A percentile compares a stretch with the other conserved stretches of the same genome.
Evolutionary conservation across 1,140 invertebrate genomes (phyloP).

Genomic region (Belonocnema kinseyi): DNA sequence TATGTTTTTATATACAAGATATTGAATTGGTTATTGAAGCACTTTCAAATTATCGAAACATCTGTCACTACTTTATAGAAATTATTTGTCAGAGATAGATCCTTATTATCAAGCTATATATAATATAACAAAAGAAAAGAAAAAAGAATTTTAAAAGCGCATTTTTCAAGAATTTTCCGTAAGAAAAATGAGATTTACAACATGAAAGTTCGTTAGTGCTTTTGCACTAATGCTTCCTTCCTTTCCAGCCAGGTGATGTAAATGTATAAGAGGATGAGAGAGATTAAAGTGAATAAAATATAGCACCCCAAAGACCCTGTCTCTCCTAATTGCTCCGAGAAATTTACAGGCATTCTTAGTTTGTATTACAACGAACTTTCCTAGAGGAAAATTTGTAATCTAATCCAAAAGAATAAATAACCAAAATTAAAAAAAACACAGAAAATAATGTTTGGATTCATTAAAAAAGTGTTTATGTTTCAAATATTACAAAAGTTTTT

Average conservation of each 20-base stretch:
- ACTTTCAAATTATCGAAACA: too few species aligned
- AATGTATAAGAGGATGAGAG: constrained; percentile 27
- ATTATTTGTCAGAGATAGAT: too few species aligned
- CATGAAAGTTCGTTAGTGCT: constrained; percentile 12
- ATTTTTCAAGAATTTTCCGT: too few species aligned
- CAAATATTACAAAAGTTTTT: too few species aligned
- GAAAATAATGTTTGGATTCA: neutral
- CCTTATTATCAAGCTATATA: too few species aligned
- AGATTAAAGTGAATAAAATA: constrained; percentile 11
- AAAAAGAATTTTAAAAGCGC: too few species aligned
- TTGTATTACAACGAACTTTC: constrained; percentile 18
- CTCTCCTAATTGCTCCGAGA: constrained; percentile 17
- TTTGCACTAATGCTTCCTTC: constrained; percentile 14
- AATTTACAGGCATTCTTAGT: constrained; percentile 24
- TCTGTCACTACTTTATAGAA: too few species aligned
- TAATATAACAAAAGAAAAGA: too few species aligned
- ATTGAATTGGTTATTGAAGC: too few species aligned
- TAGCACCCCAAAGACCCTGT: constrained; percentile 23
- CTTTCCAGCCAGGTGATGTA: neutral
- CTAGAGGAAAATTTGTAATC: neutral
- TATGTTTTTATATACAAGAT: too few species aligned
- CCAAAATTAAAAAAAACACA: too few species aligned
- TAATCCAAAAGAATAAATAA: neutral
- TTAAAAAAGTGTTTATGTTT: too few species aligned
- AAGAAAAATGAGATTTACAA: neutral